A percentile compares a stretch with the other conserved stretches of the same genome.
These are phyloP conservation scores for Acanthis flammea DNA, from an alignment of 2,797 vertebrate genomes.

Conservation along the genomic window DNA sequence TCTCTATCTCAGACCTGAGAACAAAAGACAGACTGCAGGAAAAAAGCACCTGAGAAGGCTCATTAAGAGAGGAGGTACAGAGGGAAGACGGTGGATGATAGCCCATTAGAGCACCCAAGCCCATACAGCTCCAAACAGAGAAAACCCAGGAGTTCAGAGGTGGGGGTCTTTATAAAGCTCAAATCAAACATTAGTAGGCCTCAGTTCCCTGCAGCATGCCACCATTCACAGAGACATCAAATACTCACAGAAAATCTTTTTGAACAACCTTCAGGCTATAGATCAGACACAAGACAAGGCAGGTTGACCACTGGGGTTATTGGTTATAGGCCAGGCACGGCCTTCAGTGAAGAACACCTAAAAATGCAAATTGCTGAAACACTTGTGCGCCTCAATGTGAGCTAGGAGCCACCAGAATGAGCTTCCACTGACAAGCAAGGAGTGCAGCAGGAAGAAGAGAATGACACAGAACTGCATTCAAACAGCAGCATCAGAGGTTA, in stretches of 20 bases:
- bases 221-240: neutral
- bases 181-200: neutral
- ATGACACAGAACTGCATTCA: neutral
- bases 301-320: neutral
- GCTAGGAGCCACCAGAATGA: neutral
- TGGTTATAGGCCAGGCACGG: neutral
- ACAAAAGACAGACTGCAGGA: neutral
- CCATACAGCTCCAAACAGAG: neutral
- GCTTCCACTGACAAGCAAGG: neutral
- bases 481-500: neutral
- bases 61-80: neutral
- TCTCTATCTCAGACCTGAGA: neutral
- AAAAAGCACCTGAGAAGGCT: neutral
- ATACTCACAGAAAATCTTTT: neutral
- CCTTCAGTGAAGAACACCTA: neutral
- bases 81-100: neutral
- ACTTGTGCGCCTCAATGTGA: fast-evolving
- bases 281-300: neutral
- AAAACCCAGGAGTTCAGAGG: neutral
- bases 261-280: neutral
- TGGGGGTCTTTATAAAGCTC: neutral
- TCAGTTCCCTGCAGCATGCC: neutral
- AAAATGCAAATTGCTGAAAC: neutral
- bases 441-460: neutral
- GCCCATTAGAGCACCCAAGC: neutral